phyloP scores from a whole-genome alignment of 1,140 invertebrate genomes.

The Zaprionus ornatus region DNA sequence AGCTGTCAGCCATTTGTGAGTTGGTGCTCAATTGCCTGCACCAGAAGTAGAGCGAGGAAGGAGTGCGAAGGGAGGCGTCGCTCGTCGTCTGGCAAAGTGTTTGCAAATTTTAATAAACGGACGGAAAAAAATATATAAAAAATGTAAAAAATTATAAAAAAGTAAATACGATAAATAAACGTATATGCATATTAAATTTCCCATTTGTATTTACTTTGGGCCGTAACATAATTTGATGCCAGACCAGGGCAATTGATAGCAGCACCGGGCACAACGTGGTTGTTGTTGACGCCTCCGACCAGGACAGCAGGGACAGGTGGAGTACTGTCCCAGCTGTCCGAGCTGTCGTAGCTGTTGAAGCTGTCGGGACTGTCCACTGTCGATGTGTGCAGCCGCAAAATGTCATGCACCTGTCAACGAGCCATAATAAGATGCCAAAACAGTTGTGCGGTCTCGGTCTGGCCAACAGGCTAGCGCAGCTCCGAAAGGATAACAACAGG shows the following conservation, averaged over 20 bases:
- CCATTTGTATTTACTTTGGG: slow-evolving; percentile 67
- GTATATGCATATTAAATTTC: slow-evolving; percentile 57
- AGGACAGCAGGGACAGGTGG: slow-evolving; percentile 24
- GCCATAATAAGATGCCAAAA: slow-evolving; percentile 81
- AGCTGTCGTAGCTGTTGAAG: slow-evolving; percentile 28
- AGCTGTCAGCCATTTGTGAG: slow-evolving; percentile 73
- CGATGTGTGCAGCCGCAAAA: slow-evolving; percentile 73
- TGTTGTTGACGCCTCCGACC: slow-evolving; percentile 51
- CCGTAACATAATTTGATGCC: slow-evolving; percentile 67
- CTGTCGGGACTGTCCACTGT: slow-evolving; percentile 35
- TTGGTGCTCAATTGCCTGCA: slow-evolving; percentile 50
- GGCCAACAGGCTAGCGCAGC: slow-evolving; percentile 33
- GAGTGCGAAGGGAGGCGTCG: background rate
- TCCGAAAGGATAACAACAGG: slow-evolving; percentile 58
- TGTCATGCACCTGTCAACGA: slow-evolving; percentile 78
- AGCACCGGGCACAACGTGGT: background rate
- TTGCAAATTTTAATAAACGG: slow-evolving; percentile 50
- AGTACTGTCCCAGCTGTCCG: slow-evolving; percentile 28
- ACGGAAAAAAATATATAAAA: background rate
- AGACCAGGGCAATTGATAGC: slow-evolving; percentile 66
- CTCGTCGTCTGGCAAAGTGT: slow-evolving; percentile 26
- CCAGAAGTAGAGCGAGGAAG: slow-evolving; percentile 18
- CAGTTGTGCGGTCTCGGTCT: slow-evolving; percentile 70
- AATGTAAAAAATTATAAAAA: slow-evolving; percentile 10
- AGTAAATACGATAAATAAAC: slow-evolving; percentile 48